Percentiles rank a stretch among this genome's conserved stretches.
Evolutionary conservation across 2,888 invertebrate genomes (phyloP).

Genomic region (Pachydiplax longipennis): DNA sequence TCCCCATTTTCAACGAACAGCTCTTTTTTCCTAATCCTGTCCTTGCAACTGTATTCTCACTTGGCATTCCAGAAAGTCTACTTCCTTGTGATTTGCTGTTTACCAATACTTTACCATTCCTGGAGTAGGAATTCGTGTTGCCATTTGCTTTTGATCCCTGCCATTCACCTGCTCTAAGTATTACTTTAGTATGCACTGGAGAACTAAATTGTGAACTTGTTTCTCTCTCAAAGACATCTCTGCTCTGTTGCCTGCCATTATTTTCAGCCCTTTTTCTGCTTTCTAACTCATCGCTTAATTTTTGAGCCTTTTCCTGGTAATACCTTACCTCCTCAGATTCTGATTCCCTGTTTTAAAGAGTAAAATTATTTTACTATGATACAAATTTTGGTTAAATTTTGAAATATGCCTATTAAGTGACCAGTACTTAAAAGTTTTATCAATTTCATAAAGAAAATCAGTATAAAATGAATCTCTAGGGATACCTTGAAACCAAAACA

Average conservation of each 20-base stretch:
- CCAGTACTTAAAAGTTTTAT: too few relatives aligned
- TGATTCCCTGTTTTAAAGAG: background rate
- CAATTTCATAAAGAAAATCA: too few relatives aligned
- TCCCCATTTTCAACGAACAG: background rate
- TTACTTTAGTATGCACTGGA: background rate
- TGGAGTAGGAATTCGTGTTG: background rate
- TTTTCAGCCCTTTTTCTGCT: background rate
- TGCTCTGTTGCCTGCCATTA: background rate
- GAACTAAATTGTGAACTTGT: background rate
- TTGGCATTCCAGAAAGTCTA: background rate
- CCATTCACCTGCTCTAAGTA: background rate
- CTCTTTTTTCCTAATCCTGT: background rate
- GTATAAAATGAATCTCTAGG: too few relatives aligned
- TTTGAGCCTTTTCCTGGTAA: background rate
- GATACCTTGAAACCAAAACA: too few relatives aligned
- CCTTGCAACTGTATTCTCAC: too few relatives aligned
- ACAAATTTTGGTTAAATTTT: too few relatives aligned
- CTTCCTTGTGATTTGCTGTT: background rate
- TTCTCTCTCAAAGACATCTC: background rate
- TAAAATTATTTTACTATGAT: background rate
- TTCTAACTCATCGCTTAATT: background rate
- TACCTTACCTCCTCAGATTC: background rate
- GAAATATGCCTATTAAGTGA: too few relatives aligned
- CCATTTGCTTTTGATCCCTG: background rate
- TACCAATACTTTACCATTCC: background rate